A percentile compares a stretch with the other conserved stretches of the same genome.
phyloP scores from a whole-genome alignment of 1,140 invertebrate species.

The Drosophila tsacasi region DNA sequence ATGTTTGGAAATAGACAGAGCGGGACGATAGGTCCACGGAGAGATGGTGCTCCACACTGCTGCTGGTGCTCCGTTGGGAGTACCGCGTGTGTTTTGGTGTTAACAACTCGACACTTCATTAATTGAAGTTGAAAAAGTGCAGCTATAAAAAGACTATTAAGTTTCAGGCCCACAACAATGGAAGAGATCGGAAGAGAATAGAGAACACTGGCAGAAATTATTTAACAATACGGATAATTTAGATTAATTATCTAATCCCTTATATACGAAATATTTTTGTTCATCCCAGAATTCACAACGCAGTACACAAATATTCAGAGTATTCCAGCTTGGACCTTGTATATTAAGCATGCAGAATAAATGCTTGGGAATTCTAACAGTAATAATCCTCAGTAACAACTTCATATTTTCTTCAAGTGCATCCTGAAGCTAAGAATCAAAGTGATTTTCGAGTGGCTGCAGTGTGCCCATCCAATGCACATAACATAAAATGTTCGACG shows the following conservation, averaged over 20 bases:
- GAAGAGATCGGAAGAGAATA: slow-evolving; percentile 14
- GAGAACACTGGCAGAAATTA: neutral
- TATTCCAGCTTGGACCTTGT: too few species aligned
- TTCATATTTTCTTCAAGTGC: slow-evolving; percentile 9
- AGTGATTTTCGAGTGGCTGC: slow-evolving; percentile 57
- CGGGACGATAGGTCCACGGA: slow-evolving; percentile 12
- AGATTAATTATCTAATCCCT: neutral
- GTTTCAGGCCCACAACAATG: slow-evolving; percentile 50
- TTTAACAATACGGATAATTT: neutral
- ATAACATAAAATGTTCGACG: slow-evolving; percentile 24
- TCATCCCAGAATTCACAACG: neutral
- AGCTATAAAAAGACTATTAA: slow-evolving; percentile 83
- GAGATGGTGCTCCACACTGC: slow-evolving; percentile 7
- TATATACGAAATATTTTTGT: neutral
- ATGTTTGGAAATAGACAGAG: slow-evolving; percentile 77
- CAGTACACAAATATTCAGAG: too few species aligned
- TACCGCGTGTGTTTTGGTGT: slow-evolving; percentile 71
- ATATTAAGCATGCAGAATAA: neutral
- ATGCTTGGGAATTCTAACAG: neutral
- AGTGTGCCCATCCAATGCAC: slow-evolving; percentile 30
- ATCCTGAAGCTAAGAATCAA: slow-evolving; percentile 40
- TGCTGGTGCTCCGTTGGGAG: slow-evolving; percentile 27
- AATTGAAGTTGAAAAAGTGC: slow-evolving; percentile 80
- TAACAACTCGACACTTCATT: slow-evolving; percentile 84
- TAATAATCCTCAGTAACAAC: neutral